Evolutionary conservation across 1,140 invertebrate genomes (phyloP), one percentile per base, ranked within the genome.

Genomic region (Papilio helenus): DNA sequence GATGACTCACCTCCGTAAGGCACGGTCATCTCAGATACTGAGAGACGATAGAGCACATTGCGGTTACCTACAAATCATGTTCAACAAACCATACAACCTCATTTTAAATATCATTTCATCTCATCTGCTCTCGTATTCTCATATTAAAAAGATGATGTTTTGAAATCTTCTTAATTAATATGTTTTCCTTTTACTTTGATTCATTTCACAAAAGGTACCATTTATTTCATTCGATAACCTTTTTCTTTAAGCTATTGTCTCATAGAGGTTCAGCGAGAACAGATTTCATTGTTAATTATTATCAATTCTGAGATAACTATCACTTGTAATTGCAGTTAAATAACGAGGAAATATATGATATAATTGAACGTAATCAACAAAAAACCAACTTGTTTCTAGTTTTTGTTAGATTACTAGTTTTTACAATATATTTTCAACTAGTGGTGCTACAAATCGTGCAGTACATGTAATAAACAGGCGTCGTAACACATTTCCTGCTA

Each of bases 61-160:
- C n/a, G n/a, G n/a, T n/a, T n/a, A n/a, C n/a, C n/a, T n/a, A n/a
- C 72, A 74, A 49, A 81, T 76, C 73, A 76, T 79, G 74, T 29
- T 58, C 26, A 20, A 46, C 61, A 42, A 44, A 68, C 46, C 71
- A 65, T 58, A 49, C 49, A 65, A 58, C 39, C 65, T 72, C 79
- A 71, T 55, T 72, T 79, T 72, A 72, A 72, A 42, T n/a, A 44
- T 72, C 16, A 72, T 72, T 39, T 72, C 42, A 44, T 68, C 14
- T 29, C 61, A 16, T 55, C 8, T 14, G 61, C 29, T 65, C 61
- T 65, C 61, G 23, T 12, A 68, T 68, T 29, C 26, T 29, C 29
- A 68, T 29, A 16, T 34, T 3, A 10, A 29, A 16, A 68, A 68
- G 29, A 5, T 14, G 29, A 5, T 14, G 16, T 68, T 68, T 68